Conservation (phyloP, 1,140 invertebrate species). For the Ephestia elutella region DNA sequence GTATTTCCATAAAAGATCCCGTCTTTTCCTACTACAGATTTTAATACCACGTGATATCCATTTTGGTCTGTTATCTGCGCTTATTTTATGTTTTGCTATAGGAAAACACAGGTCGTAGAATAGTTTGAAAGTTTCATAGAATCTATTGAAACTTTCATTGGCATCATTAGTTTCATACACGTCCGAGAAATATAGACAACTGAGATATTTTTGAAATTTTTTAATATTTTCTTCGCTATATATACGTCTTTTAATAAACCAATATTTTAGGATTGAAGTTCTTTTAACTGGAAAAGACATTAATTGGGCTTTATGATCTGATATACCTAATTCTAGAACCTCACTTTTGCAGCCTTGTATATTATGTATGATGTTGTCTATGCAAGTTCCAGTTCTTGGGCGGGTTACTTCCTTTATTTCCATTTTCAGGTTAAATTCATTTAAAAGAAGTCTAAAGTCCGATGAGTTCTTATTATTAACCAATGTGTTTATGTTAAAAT, state of each 20-base stretch:
- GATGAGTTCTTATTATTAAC: not conserved
- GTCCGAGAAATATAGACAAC: conserved; percentile 14
- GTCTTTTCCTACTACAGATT: not conserved
- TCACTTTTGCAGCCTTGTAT: conserved; percentile 6
- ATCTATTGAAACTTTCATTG: conserved; percentile 13
- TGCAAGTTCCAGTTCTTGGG: conserved; percentile 16
- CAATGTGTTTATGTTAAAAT: conserved; percentile 12
- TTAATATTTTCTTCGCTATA: conserved; percentile 7
- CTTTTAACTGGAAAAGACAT: conserved; percentile 14
- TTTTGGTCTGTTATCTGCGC: not conserved
- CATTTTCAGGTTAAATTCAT: conserved; percentile 7
- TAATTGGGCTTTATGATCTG: conserved; percentile 23
- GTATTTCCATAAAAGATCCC: not conserved
- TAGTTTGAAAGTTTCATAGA: conserved; percentile 15
- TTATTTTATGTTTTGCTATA: conserved; percentile 2
- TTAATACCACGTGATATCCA: conserved; percentile 1
- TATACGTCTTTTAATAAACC: conserved; percentile 6
- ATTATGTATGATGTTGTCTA: conserved; percentile 23
- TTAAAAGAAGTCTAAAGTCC: not conserved
- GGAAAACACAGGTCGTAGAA: conserved; percentile 24
- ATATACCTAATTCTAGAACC: conserved; percentile 18
- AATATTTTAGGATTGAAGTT: conserved; percentile 4
- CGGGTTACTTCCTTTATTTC: conserved; percentile 18
- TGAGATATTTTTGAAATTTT: conserved; percentile 12
- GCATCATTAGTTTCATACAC: conserved; percentile 8